Conservation (phyloP, 2,888 invertebrate species). For the Hypercompe scribonia region DNA sequence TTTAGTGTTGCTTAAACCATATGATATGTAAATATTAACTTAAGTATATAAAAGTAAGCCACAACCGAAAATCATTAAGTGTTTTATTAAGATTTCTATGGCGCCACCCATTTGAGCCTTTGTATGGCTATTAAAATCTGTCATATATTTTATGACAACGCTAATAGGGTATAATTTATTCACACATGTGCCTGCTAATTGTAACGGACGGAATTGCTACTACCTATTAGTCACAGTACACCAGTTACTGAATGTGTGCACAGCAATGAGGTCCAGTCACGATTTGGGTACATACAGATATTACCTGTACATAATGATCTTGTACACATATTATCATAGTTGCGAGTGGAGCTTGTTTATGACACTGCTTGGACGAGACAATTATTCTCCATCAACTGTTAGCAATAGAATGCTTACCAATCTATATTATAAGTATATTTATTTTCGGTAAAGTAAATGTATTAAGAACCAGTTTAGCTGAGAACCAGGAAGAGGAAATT, state of each 20-base stretch:
- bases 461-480: conserved; percentile 14
- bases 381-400: conserved; percentile 43
- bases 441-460: conserved; percentile 14
- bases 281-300: conserved; percentile 32
- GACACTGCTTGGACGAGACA: conserved; percentile 62
- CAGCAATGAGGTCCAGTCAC: conserved; percentile 34
- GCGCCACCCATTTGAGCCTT: background rate
- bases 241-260: conserved; percentile 21
- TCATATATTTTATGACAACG: conserved; percentile 30
- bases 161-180: conserved; percentile 36
- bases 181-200: conserved; percentile 22
- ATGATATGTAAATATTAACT: background rate
- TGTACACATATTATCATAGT: conserved; percentile 40
- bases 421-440: conserved; percentile 21
- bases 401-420: conserved; percentile 48
- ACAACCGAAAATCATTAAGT: background rate
- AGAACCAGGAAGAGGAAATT: conserved; percentile 1
- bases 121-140: conserved; percentile 18
- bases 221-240: conserved; percentile 29
- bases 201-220: conserved; percentile 19
- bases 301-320: conserved; percentile 13
- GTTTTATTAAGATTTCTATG: background rate
- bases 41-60: background rate
- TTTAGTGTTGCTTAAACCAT: background rate
- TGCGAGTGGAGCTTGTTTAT: conserved; percentile 60